Conservation (phyloP, 2,113 vertebrate species). For the Andinoacara biseriatus region DNA sequence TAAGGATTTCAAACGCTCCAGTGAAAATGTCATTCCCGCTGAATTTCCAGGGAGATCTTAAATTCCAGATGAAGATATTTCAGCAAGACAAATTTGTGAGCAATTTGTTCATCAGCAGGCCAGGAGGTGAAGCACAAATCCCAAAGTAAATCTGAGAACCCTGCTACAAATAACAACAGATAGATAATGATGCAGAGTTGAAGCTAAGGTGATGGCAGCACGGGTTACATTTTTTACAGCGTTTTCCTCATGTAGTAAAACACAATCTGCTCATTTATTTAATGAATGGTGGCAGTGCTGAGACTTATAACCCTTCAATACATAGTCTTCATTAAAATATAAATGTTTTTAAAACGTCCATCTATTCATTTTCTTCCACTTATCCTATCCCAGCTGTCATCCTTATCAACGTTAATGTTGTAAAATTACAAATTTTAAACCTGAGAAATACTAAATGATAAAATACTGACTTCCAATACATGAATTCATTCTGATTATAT, state of each 20-base stretch:
- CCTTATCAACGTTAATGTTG: neutral
- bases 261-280: neutral
- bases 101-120: neutral
- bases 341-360: too few species aligned
- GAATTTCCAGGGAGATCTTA: neutral
- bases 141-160: neutral
- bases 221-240: too few species aligned
- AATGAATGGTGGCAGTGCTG: neutral
- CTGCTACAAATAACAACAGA: neutral
- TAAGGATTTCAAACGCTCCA: constrained; percentile 1
- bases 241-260: too few species aligned
- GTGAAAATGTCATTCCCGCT: neutral
- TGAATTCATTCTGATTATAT: neutral
- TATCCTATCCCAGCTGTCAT: too few species aligned
- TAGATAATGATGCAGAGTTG: neutral
- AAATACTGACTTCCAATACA: neutral
- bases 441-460: neutral
- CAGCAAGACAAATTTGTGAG: neutral
- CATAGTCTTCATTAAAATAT: too few species aligned
- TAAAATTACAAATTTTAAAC: neutral
- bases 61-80: neutral
- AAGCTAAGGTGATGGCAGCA: too few species aligned
- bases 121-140: neutral
- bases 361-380: too few species aligned
- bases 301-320: neutral